Percentiles rank a stretch among this genome's conserved stretches.
Conservation (phyloP, 2,113 vertebrate species). For the Gallinago paraguaiae region DNA sequence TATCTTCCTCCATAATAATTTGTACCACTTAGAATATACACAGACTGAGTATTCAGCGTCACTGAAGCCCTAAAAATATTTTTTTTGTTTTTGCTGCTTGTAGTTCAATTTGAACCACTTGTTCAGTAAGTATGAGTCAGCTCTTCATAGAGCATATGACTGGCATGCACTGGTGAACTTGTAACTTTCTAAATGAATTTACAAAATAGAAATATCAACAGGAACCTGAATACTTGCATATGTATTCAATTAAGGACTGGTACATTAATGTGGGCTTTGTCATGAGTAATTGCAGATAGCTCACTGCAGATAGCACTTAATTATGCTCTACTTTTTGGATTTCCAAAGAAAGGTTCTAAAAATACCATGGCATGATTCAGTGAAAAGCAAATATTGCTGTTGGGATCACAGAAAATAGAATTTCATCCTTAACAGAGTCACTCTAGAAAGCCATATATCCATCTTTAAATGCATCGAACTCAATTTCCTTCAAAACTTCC, state of each 20-base stretch:
- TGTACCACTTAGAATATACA: neutral
- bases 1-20: neutral
- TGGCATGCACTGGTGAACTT: constrained; percentile 49
- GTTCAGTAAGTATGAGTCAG: constrained; percentile 35
- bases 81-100: constrained; percentile 8
- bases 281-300: neutral
- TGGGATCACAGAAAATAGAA: neutral
- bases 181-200: constrained; percentile 58
- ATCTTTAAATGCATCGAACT: neutral
- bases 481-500: neutral
- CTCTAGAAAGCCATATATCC: neutral
- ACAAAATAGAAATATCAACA: constrained; percentile 51
- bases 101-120: neutral
- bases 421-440: neutral
- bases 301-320: neutral
- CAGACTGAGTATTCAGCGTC: neutral
- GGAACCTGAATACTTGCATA: constrained; percentile 66
- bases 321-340: constrained; percentile 39
- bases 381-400: neutral
- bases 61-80: neutral
- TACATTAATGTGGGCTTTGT: constrained; percentile 51
- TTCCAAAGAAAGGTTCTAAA: neutral
- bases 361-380: neutral
- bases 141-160: neutral
- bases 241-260: constrained; percentile 60